Conservation (phyloP, 2,888 invertebrate genomes). For the Byasa hedistus region DNA sequence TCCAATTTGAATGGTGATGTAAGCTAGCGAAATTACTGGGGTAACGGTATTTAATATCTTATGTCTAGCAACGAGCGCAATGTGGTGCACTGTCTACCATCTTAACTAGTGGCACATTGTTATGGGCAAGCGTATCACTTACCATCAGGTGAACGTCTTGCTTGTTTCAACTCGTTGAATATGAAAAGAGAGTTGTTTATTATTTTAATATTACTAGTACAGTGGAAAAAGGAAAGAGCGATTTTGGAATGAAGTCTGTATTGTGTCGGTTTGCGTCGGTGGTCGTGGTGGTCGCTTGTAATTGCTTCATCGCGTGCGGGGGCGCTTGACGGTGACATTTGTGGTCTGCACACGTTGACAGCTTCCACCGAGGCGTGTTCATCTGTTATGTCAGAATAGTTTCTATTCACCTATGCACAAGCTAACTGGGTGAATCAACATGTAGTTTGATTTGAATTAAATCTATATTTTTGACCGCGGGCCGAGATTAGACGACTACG, state of each 20-base stretch:
- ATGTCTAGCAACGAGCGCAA: no score
- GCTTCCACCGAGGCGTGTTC: conserved; percentile 4
- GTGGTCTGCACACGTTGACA: conserved; percentile 9
- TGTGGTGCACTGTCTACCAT: no score
- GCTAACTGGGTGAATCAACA: not conserved
- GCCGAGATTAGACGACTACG: no score
- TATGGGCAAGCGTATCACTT: no score
- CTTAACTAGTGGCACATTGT: no score
- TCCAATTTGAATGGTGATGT: no score
- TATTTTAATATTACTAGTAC: not conserved
- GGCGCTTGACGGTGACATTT: conserved; percentile 17
- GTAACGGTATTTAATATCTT: no score
- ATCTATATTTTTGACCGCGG: not conserved
- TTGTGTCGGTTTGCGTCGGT: conserved; percentile 7
- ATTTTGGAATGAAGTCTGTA: conserved; percentile 5
- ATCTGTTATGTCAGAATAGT: not conserved
- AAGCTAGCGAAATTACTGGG: no score
- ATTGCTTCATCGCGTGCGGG: conserved; percentile 23
- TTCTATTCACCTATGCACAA: not conserved
- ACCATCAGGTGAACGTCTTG: no score
- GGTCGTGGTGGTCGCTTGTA: conserved; percentile 10
- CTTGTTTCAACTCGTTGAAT: no score
- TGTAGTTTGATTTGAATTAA: not conserved
- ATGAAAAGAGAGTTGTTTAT: no score
- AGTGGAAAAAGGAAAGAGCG: not conserved